Conservation (phyloP, 1,140 invertebrate genomes). For the Lordiphosa mommai region DNA sequence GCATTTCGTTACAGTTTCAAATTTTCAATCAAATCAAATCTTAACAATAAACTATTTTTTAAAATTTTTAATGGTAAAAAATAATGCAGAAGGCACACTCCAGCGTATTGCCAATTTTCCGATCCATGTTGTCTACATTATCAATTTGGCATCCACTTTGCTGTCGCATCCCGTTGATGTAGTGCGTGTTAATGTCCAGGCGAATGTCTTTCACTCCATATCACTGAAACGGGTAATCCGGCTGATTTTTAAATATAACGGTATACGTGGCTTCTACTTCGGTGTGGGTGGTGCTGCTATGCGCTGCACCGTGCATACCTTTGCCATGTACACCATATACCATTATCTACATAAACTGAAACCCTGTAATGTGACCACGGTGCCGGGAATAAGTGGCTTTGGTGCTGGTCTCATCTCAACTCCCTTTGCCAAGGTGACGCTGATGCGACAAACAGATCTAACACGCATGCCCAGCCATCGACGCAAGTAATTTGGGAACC, state of each 20-base stretch:
- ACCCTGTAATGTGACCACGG: not conserved
- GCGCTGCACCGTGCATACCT: constrained; percentile 2
- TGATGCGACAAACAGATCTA: constrained; percentile 26
- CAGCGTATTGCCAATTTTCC: constrained; percentile 13
- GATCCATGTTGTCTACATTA: not conserved
- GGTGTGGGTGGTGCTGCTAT: not conserved
- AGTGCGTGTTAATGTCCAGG: constrained; percentile 29
- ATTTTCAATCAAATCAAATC: not conserved
- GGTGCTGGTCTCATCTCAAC: constrained; percentile 16
- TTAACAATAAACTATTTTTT: not conserved
- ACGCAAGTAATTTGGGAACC: constrained; percentile 25
- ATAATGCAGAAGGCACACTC: constrained; percentile 5
- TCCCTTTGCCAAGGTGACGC: constrained; percentile 23
- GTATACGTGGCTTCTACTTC: constrained; percentile 21
- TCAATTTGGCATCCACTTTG: constrained; percentile 13
- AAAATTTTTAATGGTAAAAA: too few relatives aligned
- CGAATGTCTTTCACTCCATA: not conserved
- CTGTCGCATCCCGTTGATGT: constrained; percentile 30
- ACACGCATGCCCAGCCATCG: constrained; percentile 1
- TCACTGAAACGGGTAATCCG: not conserved
- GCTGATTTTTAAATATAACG: constrained; percentile 2
- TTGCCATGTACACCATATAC: constrained; percentile 3
- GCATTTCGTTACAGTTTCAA: not conserved
- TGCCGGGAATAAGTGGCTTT: constrained; percentile 5
- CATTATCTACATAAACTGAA: not conserved